Conservation (phyloP, 2,888 invertebrate species). For the Galerucella nymphaeae region DNA sequence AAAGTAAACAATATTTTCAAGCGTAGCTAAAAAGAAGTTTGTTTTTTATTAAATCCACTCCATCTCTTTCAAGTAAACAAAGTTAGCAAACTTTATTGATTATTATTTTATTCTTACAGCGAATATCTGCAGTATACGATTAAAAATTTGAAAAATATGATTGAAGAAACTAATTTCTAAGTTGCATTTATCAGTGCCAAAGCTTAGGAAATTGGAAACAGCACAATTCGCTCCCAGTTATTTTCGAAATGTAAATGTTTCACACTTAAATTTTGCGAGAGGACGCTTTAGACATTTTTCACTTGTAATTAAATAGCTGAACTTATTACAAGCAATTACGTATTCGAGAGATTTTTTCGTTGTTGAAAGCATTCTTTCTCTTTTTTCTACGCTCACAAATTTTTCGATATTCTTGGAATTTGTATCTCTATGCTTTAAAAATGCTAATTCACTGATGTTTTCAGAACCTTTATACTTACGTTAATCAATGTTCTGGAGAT, state of each 20-base stretch:
- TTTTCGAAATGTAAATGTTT: neutral
- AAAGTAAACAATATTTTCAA: no score
- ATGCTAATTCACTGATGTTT: neutral
- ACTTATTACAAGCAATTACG: neutral
- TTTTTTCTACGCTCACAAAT: neutral
- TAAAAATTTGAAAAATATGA: neutral
- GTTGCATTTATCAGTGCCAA: constrained; percentile 6
- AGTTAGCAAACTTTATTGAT: neutral
- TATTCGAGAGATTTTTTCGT: constrained; percentile 4
- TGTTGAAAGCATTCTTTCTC: neutral
- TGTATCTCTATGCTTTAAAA: neutral
- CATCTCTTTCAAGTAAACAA: no score
- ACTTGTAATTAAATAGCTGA: neutral
- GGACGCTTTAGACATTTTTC: neutral
- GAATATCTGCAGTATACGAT: neutral
- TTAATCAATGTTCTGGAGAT: constrained; percentile 77
- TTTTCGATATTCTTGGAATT: neutral
- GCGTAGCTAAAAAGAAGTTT: no score
- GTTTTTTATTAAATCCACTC: no score
- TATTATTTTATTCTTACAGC: neutral
- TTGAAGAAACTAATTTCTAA: constrained; percentile 12
- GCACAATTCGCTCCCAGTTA: neutral
- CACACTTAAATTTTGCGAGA: neutral
- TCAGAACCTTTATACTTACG: constrained; percentile 68
- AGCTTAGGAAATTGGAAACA: neutral